phyloP scores from a whole-genome alignment of 2,113 vertebrate species.

The Bos indicus region DNA sequence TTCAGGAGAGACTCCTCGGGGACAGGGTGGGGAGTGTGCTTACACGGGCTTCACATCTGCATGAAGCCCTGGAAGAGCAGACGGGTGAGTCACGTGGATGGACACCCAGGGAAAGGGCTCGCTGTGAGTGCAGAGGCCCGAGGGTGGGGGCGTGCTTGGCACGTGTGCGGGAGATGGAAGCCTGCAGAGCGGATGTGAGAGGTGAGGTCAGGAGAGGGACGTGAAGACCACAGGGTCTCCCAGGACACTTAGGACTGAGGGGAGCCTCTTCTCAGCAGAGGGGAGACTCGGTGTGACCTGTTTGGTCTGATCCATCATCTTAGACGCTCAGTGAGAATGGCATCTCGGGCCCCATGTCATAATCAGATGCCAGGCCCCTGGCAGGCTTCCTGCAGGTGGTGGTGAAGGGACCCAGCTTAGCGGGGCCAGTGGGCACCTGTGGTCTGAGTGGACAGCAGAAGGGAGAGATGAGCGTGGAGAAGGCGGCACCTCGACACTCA shows the following conservation, averaged over 20 bases:
- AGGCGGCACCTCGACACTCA: not conserved
- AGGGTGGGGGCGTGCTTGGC: not conserved
- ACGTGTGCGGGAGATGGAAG: accelerated
- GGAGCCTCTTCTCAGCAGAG: not conserved
- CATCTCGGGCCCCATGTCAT: accelerated
- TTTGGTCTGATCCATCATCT: not conserved
- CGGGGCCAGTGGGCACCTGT: not conserved
- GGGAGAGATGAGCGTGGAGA: accelerated
- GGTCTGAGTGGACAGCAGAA: not conserved
- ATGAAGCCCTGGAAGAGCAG: not conserved
- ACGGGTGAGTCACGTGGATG: accelerated
- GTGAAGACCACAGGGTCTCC: not conserved
- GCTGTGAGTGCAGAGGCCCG: accelerated
- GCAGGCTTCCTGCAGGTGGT: not conserved
- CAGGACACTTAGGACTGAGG: not conserved
- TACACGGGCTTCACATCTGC: not conserved
- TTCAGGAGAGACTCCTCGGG: not conserved
- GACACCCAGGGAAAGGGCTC: not conserved
- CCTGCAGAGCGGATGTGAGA: not conserved
- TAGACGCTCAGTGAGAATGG: not conserved
- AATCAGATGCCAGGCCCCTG: not conserved
- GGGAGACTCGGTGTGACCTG: not conserved
- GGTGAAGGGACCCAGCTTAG: not conserved
- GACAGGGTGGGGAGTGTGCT: too few relatives aligned
- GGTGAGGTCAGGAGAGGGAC: not conserved